Evolutionary conservation across 1,140 invertebrate species (phyloP), one percentile per base, ranked within the genome.

Genomic region (Drosophila pectinifera): DNA sequence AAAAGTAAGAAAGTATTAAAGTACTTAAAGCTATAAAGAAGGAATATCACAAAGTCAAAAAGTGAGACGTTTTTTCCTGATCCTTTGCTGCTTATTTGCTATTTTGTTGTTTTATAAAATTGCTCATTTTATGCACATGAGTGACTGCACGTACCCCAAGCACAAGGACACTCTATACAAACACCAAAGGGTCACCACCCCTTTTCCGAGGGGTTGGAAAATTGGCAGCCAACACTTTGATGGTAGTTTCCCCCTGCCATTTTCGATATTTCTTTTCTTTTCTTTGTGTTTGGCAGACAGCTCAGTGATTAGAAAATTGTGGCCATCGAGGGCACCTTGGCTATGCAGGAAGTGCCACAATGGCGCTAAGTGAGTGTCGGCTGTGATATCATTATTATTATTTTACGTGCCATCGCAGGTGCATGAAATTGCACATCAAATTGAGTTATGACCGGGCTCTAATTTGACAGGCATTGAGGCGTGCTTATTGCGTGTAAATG

Each of bases 371-470:
- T 58, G 64, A 39, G 39, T 46, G 57, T 59, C 10, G 24, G 41
- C 4, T 24, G 22, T 20, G 41, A 26, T 62, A 56, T 56, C 41
- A 58, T 62, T 39, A 55, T 56, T 56, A 34, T 56, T 56, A 36
- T 62, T 55, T 58, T 89, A 88, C 84, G 84, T 89, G 84, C 54
- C 62, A 61, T 39, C 85, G 69, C 77, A 89, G 84, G 67, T 84
- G 84, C 84, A 89, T 89, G 84, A 89, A 89, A 89, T 89, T 89
- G 84, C 80, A 89, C 80, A 68, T 65, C 56, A 80, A 89, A 77
- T 89, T 89, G 84, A 88, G 84, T 88, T 88, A 88, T 88, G 80
- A 84, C 59, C 69, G 43, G 75, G 54, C 64, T 73, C 49, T 73
- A 59, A 49, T 36, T 77, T 64, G 59, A 57, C 48, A 53, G 74